Percentiles rank a stretch among this genome's conserved stretches.
phyloP scores from a whole-genome alignment of 2,888 invertebrate species.

The Emmelina monodactyla region DNA sequence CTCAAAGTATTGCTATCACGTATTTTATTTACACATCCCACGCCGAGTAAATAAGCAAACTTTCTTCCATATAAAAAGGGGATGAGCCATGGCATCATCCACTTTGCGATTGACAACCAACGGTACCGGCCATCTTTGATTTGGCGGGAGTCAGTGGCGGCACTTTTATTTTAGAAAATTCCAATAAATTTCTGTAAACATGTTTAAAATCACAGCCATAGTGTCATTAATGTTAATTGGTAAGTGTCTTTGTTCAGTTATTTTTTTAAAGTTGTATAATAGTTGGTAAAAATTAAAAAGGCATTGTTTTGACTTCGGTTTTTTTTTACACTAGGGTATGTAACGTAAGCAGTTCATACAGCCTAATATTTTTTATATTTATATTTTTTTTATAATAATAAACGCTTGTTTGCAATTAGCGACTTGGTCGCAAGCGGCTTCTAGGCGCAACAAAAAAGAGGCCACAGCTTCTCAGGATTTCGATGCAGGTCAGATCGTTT shows the following conservation, averaged over 20 bases:
- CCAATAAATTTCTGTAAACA: conserved; percentile 19
- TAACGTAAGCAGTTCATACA: neutral
- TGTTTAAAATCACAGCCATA: conserved; percentile 44
- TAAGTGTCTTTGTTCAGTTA: conserved; percentile 33
- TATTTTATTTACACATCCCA: conserved; percentile 17
- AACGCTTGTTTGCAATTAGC: conserved; percentile 23
- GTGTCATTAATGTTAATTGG: conserved; percentile 48
- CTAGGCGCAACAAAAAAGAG: conserved; percentile 39
- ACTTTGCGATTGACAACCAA: conserved; percentile 13
- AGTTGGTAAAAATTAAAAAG: too few species aligned
- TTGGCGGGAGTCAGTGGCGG: too few species aligned
- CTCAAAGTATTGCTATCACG: conserved; percentile 21
- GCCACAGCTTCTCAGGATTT: conserved; percentile 28
- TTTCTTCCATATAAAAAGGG: conserved; percentile 37
- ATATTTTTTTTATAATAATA: neutral
- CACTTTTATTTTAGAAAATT: conserved; percentile 19
- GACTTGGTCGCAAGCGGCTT: conserved; percentile 43
- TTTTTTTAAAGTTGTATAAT: too few species aligned
- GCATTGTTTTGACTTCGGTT: conserved; percentile 5
- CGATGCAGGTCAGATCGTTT: conserved; percentile 30
- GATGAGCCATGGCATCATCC: conserved; percentile 23
- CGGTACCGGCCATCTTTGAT: too few species aligned
- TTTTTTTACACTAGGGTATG: neutral
- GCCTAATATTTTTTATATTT: neutral
- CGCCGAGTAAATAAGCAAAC: conserved; percentile 28